These are phyloP conservation scores for Poliocrania exsul DNA, from an alignment of 2,797 vertebrate species.

Conservation along the genomic window DNA sequence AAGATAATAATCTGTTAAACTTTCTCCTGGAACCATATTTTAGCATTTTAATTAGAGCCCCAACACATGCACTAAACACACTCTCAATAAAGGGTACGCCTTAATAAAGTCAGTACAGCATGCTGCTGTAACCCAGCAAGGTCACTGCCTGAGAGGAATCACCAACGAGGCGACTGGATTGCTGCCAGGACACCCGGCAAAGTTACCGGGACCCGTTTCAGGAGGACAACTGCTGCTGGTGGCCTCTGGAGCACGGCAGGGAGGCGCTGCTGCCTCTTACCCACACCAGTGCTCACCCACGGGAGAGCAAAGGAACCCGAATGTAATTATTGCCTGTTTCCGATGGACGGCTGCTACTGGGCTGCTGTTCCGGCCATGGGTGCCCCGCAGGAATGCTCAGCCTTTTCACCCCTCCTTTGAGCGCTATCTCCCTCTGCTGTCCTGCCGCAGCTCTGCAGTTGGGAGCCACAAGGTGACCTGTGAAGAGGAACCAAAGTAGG, in stretches of 20 bases:
- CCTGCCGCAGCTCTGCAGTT: not conserved
- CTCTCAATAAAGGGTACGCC: slow-evolving; percentile 38
- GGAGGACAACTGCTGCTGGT: not conserved
- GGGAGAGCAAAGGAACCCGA: not conserved
- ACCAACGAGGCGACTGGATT: slow-evolving; percentile 44
- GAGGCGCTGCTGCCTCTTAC: not conserved
- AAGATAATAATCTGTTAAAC: slow-evolving; percentile 62
- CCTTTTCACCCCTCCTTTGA: not conserved
- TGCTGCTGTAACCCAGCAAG: slow-evolving; percentile 61
- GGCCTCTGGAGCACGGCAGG: too few species aligned
- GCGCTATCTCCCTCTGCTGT: slow-evolving; percentile 53
- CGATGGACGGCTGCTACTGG: not conserved
- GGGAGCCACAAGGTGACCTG: not conserved
- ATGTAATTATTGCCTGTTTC: not conserved
- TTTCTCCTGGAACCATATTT: slow-evolving; percentile 65
- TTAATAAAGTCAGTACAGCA: slow-evolving; percentile 49
- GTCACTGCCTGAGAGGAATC: slow-evolving; percentile 52
- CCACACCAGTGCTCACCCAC: not conserved
- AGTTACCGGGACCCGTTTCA: not conserved
- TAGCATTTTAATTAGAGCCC: slow-evolving; percentile 72
- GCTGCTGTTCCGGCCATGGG: not conserved
- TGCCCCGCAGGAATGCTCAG: not conserved
- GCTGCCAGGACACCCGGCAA: not conserved
- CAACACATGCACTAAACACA: slow-evolving; percentile 51
- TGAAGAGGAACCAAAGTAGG: fast-evolving